phyloP scores from a whole-genome alignment of 2,113 vertebrate genomes.

The Chrysochloris asiatica region DNA sequence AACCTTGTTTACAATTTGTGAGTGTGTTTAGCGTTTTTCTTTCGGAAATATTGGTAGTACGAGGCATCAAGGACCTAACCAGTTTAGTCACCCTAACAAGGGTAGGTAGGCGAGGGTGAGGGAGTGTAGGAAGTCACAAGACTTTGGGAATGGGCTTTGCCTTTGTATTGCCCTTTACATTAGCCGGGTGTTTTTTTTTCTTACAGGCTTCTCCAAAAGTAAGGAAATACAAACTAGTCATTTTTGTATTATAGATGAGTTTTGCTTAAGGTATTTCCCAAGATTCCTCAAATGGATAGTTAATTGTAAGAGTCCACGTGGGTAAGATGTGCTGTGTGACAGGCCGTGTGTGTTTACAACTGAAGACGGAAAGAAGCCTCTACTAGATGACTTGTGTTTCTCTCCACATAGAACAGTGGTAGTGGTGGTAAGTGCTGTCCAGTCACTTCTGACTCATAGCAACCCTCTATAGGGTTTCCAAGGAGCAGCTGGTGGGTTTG shows the following conservation, averaged over 20 bases:
- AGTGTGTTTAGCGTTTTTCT: slow-evolving; percentile 80
- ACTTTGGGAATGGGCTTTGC: slow-evolving; percentile 13
- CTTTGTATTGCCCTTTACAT: background rate
- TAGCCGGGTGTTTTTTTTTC: background rate
- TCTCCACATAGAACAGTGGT: background rate
- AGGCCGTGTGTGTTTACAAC: background rate
- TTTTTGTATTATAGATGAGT: slow-evolving; percentile 24
- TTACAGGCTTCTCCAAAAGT: background rate
- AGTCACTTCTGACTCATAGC: too few relatives aligned
- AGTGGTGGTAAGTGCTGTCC: too few relatives aligned
- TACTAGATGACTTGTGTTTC: background rate
- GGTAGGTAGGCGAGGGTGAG: too few relatives aligned
- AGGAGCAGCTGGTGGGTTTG: too few relatives aligned
- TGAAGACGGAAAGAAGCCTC: background rate
- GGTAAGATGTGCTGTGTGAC: background rate
- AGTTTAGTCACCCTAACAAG: background rate
- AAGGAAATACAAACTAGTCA: background rate
- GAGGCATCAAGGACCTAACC: background rate
- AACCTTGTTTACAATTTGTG: slow-evolving; percentile 95
- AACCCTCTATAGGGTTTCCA: too few relatives aligned
- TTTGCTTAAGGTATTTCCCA: background rate
- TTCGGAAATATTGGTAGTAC: slow-evolving; percentile 39
- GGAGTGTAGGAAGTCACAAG: background rate
- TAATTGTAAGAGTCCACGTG: background rate
- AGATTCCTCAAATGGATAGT: background rate